These are phyloP conservation scores for Morpho deidamia DNA, from an alignment of 2,888 invertebrate species.

Conservation along the genomic window DNA sequence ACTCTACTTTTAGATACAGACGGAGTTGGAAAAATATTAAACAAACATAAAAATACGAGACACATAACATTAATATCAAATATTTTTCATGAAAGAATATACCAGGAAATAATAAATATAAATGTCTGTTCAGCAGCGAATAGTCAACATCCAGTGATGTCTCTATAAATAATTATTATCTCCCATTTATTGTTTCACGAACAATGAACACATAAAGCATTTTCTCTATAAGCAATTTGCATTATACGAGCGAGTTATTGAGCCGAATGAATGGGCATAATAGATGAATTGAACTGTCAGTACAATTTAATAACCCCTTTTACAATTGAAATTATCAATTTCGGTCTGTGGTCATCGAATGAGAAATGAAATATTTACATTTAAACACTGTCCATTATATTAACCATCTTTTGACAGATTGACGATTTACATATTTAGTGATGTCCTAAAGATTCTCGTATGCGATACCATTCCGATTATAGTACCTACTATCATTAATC, in stretches of 20 bases:
- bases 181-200: constrained; percentile 58
- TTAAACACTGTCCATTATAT: too few species aligned
- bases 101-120: constrained; percentile 27
- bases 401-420: too few species aligned
- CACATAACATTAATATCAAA: constrained; percentile 16
- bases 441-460: too few species aligned
- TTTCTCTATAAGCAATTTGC: constrained; percentile 63
- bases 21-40: too few species aligned
- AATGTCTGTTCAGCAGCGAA: constrained; percentile 24
- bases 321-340: constrained; percentile 7
- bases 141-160: constrained; percentile 28
- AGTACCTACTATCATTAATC: too few species aligned
- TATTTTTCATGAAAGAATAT: constrained; percentile 36
- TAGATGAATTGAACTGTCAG: constrained; percentile 31
- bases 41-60: not conserved
- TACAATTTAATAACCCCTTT: constrained; percentile 10
- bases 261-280: constrained; percentile 23
- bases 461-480: too few species aligned
- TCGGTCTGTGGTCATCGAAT: constrained; percentile 2
- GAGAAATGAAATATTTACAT: not conserved
- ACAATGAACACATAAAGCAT: constrained; percentile 70
- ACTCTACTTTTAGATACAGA: too few species aligned
- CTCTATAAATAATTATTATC: constrained; percentile 33
- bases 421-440: too few species aligned
- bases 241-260: constrained; percentile 48